A percentile compares a stretch with the other conserved stretches of the same genome.
Conservation (phyloP, 2,888 invertebrate genomes). For the Apamea anceps region DNA sequence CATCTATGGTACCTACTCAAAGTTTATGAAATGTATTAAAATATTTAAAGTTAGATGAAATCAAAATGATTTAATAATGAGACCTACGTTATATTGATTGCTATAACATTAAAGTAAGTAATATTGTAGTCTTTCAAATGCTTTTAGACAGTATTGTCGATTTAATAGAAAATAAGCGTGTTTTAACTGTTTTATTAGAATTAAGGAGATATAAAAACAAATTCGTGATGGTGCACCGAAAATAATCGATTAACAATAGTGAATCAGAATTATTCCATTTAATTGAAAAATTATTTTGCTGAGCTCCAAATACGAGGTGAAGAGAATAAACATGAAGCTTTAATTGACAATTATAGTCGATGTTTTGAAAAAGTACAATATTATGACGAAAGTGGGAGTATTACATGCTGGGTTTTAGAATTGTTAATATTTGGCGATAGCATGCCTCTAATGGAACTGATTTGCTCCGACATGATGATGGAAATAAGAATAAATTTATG, state of each 20-base stretch:
- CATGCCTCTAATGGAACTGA: slow-evolving; percentile 74
- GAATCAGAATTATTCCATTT: not conserved
- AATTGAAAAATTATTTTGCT: slow-evolving; percentile 15
- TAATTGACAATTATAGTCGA: slow-evolving; percentile 27
- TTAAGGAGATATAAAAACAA: slow-evolving; percentile 3
- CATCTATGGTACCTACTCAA: slow-evolving; percentile 15
- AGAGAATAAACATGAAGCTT: slow-evolving; percentile 37
- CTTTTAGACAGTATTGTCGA: slow-evolving; percentile 10
- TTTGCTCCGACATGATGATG: slow-evolving; percentile 62
- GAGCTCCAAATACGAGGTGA: slow-evolving; percentile 8
- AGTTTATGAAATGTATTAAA: slow-evolving; percentile 1
- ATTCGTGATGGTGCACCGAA: not conserved
- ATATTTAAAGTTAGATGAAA: slow-evolving; percentile 12
- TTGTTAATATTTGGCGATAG: slow-evolving; percentile 70
- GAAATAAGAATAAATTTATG: slow-evolving; percentile 60
- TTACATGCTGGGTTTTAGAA: slow-evolving; percentile 71
- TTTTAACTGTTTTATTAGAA: not conserved
- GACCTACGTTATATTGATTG: slow-evolving; percentile 14
- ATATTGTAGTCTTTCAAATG: slow-evolving; percentile 48
- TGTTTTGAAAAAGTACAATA: slow-evolving; percentile 60
- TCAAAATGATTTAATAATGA: slow-evolving; percentile 1
- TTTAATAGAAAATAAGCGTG: not conserved
- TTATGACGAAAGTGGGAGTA: slow-evolving; percentile 63
- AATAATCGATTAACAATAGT: not conserved
- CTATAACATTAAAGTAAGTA: slow-evolving; percentile 34